These are phyloP conservation scores for Eretmochelys imbricata DNA, from an alignment of 2,113 vertebrate species.

Conservation along the genomic window DNA sequence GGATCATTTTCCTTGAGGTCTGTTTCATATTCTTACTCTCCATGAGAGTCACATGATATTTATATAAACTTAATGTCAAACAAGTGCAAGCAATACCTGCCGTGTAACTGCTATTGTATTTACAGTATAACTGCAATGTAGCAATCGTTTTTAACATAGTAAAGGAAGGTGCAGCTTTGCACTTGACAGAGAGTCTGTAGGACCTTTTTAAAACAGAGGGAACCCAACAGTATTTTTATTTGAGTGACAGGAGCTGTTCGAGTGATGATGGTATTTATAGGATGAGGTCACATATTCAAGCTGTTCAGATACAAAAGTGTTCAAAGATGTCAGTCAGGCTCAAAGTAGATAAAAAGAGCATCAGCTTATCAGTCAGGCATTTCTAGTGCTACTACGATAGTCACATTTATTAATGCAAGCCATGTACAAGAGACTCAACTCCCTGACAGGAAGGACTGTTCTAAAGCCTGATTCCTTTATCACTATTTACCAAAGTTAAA, in stretches of 20 bases:
- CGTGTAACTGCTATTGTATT: background rate
- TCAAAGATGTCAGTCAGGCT: constrained; percentile 66
- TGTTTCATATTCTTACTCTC: background rate
- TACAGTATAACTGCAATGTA: background rate
- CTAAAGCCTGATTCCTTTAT: background rate
- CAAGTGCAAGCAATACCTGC: rapidly evolving
- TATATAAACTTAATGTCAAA: background rate
- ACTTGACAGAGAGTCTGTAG: constrained; percentile 27
- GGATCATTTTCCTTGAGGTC: background rate
- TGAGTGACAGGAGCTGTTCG: constrained; percentile 66
- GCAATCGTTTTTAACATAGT: background rate
- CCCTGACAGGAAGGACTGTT: background rate
- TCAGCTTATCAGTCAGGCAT: constrained; percentile 41
- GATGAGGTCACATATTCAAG: constrained; percentile 72
- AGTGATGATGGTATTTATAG: constrained; percentile 76
- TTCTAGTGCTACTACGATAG: background rate
- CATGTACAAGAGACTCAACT: background rate
- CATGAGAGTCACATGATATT: background rate
- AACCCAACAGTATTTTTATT: constrained; percentile 58
- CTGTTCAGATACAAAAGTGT: constrained; percentile 69
- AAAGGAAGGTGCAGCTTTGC: constrained; percentile 31
- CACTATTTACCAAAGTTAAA: rapidly evolving
- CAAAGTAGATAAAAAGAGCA: constrained; percentile 51
- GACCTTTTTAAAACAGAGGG: constrained; percentile 48
- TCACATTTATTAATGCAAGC: background rate